phyloP scores from a whole-genome alignment of 2,797 vertebrate genomes.

The Pyrocephalus nanus region DNA sequence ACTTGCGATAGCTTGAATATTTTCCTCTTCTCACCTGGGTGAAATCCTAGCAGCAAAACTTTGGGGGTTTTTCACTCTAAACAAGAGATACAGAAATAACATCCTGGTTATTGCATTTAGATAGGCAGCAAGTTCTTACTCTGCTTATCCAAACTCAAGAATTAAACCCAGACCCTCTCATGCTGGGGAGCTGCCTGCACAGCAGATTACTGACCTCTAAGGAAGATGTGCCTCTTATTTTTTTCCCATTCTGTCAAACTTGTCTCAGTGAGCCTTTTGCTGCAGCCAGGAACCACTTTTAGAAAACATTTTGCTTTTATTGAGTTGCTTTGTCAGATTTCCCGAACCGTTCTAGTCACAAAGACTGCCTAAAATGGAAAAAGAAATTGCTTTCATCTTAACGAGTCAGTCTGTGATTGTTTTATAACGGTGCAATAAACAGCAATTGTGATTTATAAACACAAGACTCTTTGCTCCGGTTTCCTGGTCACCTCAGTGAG shows the following conservation, averaged over 20 bases:
- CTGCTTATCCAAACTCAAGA: background rate
- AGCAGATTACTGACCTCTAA: background rate
- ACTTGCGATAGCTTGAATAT: background rate
- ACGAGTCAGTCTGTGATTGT: background rate
- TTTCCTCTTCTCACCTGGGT: background rate
- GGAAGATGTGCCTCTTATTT: background rate
- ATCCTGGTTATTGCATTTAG: background rate
- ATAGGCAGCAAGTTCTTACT: background rate
- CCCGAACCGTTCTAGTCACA: background rate
- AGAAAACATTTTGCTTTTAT: background rate
- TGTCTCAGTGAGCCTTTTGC: background rate
- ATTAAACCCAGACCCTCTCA: fast-evolving
- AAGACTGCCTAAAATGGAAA: background rate
- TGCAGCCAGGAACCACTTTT: background rate
- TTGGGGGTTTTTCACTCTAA: background rate
- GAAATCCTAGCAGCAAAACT: background rate
- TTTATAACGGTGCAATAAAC: background rate
- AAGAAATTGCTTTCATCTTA: background rate
- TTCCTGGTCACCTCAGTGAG: fast-evolving
- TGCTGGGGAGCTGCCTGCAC: background rate
- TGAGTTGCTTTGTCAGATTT: background rate
- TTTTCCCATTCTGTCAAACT: background rate
- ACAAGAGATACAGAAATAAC: background rate
- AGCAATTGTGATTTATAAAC: background rate
- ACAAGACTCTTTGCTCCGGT: fast-evolving